Percentiles rank a stretch among this genome's conserved stretches.
These are phyloP conservation scores for Patella caerulea DNA, from an alignment of 2,888 invertebrate genomes.

Conservation along the genomic window DNA sequence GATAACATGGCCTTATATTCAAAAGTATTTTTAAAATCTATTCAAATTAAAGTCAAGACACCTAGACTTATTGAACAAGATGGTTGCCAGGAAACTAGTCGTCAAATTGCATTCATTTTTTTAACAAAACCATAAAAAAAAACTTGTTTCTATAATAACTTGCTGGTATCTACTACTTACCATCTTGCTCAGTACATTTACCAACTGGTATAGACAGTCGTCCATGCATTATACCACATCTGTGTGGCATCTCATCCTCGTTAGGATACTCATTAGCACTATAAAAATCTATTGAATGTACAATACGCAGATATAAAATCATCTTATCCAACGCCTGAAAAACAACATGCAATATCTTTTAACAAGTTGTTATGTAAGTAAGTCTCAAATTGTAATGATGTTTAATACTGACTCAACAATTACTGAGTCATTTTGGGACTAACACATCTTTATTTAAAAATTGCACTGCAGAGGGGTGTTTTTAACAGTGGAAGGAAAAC, in stretches of 20 bases:
- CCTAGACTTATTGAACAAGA: no score
- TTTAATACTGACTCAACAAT: no score
- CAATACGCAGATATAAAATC: slow-evolving; percentile 92
- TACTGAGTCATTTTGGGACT: no score
- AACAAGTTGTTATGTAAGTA: no score
- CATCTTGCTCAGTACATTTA: slow-evolving; percentile 75
- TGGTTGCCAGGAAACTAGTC: no score
- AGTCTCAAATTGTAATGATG: no score
- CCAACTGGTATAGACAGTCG: slow-evolving; percentile 88
- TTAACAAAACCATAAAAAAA: background rate
- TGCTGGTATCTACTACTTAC: slow-evolving; percentile 48
- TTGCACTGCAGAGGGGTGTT: background rate
- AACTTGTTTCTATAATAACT: background rate
- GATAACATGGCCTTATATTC: no score
- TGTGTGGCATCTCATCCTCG: slow-evolving; percentile 99
- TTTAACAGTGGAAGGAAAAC: background rate
- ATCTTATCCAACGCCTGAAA: slow-evolving; percentile 80
- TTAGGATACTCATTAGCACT: slow-evolving; percentile 99
- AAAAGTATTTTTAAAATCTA: no score
- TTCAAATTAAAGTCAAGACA: no score
- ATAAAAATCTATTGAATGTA: slow-evolving; percentile 99
- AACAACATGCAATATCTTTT: background rate
- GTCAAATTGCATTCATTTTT: no score
- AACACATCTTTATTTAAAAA: background rate
- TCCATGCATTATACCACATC: slow-evolving; percentile 98